A percentile compares a stretch with the other conserved stretches of the same genome.
phyloP scores from a whole-genome alignment of 2,888 invertebrate species.

The Eueremaeus valkanovi region DNA sequence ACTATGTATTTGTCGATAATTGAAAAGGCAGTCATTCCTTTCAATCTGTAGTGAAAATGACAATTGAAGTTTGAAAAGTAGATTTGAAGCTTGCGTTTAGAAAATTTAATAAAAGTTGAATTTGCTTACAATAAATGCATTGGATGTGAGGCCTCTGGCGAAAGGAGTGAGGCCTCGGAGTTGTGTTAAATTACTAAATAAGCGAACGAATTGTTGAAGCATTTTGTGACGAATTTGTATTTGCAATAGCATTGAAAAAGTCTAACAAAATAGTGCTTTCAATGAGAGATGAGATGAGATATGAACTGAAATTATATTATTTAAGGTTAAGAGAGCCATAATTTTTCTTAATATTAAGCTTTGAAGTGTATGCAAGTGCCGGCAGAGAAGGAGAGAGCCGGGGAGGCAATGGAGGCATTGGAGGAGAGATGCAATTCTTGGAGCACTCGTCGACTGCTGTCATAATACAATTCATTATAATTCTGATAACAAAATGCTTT shows the following conservation, averaged over 20 bases:
- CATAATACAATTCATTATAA: slow-evolving; percentile 16
- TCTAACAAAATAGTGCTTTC: background rate
- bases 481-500: slow-evolving; percentile 21
- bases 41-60: slow-evolving; percentile 10
- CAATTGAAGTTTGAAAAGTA: slow-evolving; percentile 23
- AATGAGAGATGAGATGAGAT: background rate
- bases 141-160: background rate
- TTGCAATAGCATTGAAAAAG: background rate
- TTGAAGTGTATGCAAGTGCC: background rate
- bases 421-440: background rate
- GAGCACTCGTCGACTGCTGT: background rate
- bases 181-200: slow-evolving; percentile 31
- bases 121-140: slow-evolving; percentile 28
- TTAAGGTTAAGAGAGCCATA: slow-evolving; percentile 20
- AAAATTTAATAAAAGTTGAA: slow-evolving; percentile 33
- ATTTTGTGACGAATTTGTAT: slow-evolving; percentile 1
- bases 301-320: background rate
- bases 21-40: slow-evolving; percentile 29
- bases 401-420: background rate
- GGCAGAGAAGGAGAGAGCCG: background rate
- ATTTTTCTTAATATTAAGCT: background rate
- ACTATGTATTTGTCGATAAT: slow-evolving; percentile 24
- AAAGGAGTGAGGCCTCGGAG: slow-evolving; percentile 1
- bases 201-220: slow-evolving; percentile 22
- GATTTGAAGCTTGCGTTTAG: background rate